Evolutionary conservation across 2,797 vertebrate species (phyloP).

Genomic region (Dromococcyx pavoninus): DNA sequence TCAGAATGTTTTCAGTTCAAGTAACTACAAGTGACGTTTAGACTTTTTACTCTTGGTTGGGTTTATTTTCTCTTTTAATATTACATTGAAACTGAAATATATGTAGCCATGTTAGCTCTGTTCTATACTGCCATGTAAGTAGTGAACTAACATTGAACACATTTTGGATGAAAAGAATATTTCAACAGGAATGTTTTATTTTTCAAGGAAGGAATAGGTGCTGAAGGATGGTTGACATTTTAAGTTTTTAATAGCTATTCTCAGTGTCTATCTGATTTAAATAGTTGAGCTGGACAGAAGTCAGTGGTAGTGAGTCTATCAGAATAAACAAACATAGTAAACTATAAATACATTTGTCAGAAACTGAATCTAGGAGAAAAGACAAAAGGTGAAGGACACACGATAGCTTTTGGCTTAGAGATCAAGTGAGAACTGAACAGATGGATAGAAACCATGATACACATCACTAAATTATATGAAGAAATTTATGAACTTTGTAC

Average conservation of each 20-base stretch:
- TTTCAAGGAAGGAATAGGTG: background rate
- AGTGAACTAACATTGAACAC: background rate
- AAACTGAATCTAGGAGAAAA: background rate
- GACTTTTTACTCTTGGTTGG: background rate
- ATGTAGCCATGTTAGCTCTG: background rate
- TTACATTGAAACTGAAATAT: background rate
- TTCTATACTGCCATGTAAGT: background rate
- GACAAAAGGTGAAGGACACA: background rate
- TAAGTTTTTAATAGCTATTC: background rate
- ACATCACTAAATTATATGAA: background rate
- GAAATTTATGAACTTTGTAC: background rate
- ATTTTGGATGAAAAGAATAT: background rate
- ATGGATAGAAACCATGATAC: background rate
- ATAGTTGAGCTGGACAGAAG: background rate
- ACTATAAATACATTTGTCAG: background rate
- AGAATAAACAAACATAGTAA: background rate
- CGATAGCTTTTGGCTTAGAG: background rate
- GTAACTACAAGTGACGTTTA: background rate
- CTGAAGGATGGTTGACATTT: background rate
- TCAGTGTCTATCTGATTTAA: background rate
- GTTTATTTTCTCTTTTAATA: background rate
- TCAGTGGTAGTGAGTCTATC: background rate
- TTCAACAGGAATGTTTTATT: background rate
- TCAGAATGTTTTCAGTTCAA: background rate
- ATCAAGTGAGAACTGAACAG: background rate